Evolutionary conservation across 2,113 vertebrate species (phyloP).

Genomic region (Prochilodus magdalenae): DNA sequence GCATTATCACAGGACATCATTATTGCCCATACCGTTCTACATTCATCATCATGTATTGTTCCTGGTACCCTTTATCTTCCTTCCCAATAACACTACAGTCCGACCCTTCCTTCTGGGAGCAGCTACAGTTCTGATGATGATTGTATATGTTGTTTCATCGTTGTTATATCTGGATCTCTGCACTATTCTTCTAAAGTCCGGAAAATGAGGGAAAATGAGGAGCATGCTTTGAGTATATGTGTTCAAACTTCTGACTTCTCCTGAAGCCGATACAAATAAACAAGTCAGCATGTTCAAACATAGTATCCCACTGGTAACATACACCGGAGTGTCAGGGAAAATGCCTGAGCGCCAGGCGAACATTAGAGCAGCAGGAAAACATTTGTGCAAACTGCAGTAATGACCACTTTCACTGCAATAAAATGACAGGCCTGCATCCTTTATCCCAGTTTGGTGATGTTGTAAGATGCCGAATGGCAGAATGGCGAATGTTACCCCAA

Average conservation of each 20-base stretch:
- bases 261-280: not conserved
- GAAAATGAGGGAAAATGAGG: too few relatives aligned
- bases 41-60: too few relatives aligned
- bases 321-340: not conserved
- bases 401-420: not conserved
- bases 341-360: not conserved
- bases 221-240: not conserved
- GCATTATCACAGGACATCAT: too few relatives aligned
- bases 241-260: not conserved
- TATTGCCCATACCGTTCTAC: too few relatives aligned
- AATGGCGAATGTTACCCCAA: not conserved
- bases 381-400: slow-evolving; percentile 3
- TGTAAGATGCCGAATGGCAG: not conserved
- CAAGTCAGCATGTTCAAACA: not conserved
- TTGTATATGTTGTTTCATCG: too few relatives aligned
- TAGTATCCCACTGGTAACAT: not conserved
- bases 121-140: too few relatives aligned
- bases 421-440: slow-evolving; percentile 7
- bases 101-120: too few relatives aligned
- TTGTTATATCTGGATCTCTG: too few relatives aligned
- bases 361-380: not conserved
- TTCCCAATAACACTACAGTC: too few relatives aligned
- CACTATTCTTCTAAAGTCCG: too few relatives aligned
- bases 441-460: not conserved
- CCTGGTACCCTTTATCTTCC: too few relatives aligned